Evolutionary conservation across 2,113 vertebrate species (phyloP), one percentile per base, ranked within the genome.

Genomic region (Lucifuga dentata): DNA sequence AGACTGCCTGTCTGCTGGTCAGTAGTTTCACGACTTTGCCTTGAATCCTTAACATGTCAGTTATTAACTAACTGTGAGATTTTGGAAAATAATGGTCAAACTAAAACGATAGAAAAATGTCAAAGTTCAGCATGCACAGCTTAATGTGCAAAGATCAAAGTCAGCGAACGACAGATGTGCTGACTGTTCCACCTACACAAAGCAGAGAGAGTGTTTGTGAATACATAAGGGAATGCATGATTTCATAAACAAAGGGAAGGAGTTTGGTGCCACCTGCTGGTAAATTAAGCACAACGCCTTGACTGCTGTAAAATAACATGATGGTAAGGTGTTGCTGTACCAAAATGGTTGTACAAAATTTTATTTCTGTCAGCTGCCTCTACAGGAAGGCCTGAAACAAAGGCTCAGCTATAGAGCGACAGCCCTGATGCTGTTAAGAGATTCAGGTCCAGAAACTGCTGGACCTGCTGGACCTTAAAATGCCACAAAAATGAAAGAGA

Each of bases 221-320:
- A n/a, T n/a, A n/a, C n/a, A n/a, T n/a, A n/a, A n/a, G n/a, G n/a
- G n/a, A 16, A 52, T 41, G 20, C 21, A 1, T n/a, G 3, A 8
- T 19, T 49, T 10, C 2, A 41, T 1, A 15, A 15, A 0, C 39
- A 15, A 41, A 11, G 20, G 8, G 15, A 24, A 8, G 50, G 23
- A 24, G 4, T 80, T 19, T 89, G 71, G 38, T 32, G 70, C 90
- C 92, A 80, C 67, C 91, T 91, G 67, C 81, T 90, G 91, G 36
- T 70, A 13, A 60, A 21, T 17, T 65, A 7, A 60, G 17, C 20
- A 57, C 0, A 52, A 21, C 46, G 36, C 55, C 60, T 7, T 8
- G 9, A 29, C 24, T 12, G 29, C 35, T 9, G 1, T 0, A 35
- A 56, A 19, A 17, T 7, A 5, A 53, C 26, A 15, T 10, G 11